These are phyloP conservation scores for Dynastes tityus DNA, from an alignment of 2,888 invertebrate genomes.

Conservation along the genomic window DNA sequence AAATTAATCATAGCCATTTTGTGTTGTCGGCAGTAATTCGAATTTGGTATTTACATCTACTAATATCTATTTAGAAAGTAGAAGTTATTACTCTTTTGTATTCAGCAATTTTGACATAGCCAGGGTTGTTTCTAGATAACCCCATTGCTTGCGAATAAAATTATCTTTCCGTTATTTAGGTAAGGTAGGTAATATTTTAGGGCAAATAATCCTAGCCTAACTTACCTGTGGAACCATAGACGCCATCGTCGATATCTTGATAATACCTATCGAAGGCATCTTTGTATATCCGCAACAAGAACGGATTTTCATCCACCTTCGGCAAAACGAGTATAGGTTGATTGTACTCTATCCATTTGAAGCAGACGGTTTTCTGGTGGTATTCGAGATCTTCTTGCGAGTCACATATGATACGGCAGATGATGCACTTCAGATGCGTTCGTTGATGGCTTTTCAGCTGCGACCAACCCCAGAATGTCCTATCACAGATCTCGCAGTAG, in stretches of 20 bases:
- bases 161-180: too few relatives aligned
- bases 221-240: conserved; percentile 39
- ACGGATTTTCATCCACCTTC: conserved; percentile 44
- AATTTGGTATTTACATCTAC: too few relatives aligned
- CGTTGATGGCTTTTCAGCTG: conserved; percentile 50
- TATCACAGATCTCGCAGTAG: conserved; percentile 49
- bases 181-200: too few relatives aligned
- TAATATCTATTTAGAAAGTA: too few relatives aligned
- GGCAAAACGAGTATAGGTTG: conserved; percentile 36
- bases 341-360: conserved; percentile 43
- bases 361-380: conserved; percentile 45
- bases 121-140: too few relatives aligned
- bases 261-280: conserved; percentile 50
- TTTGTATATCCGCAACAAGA: conserved; percentile 37
- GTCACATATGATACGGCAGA: conserved; percentile 49
- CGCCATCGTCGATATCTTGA: conserved; percentile 44
- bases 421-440: conserved; percentile 50
- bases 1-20: too few relatives aligned
- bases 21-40: too few relatives aligned
- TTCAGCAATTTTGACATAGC: too few relatives aligned
- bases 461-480: conserved; percentile 48
- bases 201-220: background rate
- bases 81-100: too few relatives aligned
- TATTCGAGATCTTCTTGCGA: conserved; percentile 47
- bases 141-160: too few relatives aligned